Evolutionary conservation across 2,113 vertebrate species (phyloP).

Genomic region (Leptosomus discolor): DNA sequence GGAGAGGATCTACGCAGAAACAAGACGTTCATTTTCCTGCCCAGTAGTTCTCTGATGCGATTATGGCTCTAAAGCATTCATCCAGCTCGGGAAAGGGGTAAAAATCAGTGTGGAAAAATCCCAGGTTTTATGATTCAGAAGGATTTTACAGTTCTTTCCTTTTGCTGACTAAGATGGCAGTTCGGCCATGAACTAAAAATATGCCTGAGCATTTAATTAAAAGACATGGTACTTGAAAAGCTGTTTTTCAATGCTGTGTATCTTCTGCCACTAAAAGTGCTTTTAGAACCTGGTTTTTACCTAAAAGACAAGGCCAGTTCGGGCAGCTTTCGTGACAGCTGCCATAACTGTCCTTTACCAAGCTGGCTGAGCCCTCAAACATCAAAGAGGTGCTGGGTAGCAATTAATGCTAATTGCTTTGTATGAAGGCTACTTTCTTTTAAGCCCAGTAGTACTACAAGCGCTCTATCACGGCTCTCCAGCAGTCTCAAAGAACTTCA

Average conservation of each 20-base stretch:
- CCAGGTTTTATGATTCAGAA: not conserved
- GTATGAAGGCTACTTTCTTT: constrained; percentile 1
- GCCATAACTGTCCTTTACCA: not conserved
- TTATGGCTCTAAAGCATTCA: not conserved
- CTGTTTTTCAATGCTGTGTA: rapidly evolving
- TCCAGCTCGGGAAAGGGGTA: not conserved
- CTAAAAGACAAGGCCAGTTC: not conserved
- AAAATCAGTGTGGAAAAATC: not conserved
- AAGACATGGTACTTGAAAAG: rapidly evolving
- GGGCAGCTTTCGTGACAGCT: not conserved
- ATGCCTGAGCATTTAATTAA: rapidly evolving
- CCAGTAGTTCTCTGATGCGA: not conserved
- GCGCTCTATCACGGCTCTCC: not conserved
- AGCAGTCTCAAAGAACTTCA: rapidly evolving
- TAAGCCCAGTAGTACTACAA: not conserved
- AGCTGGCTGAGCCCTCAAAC: not conserved
- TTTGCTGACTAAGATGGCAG: rapidly evolving
- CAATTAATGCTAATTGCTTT: constrained; percentile 49
- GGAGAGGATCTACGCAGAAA: not conserved
- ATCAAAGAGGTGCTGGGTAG: not conserved
- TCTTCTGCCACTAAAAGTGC: not conserved
- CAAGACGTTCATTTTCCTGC: not conserved
- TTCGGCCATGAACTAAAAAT: not conserved
- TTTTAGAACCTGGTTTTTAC: not conserved
- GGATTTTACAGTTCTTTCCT: not conserved